Conservation (phyloP, 2,113 vertebrate species). For the Ibidorhyncha struthersii region DNA sequence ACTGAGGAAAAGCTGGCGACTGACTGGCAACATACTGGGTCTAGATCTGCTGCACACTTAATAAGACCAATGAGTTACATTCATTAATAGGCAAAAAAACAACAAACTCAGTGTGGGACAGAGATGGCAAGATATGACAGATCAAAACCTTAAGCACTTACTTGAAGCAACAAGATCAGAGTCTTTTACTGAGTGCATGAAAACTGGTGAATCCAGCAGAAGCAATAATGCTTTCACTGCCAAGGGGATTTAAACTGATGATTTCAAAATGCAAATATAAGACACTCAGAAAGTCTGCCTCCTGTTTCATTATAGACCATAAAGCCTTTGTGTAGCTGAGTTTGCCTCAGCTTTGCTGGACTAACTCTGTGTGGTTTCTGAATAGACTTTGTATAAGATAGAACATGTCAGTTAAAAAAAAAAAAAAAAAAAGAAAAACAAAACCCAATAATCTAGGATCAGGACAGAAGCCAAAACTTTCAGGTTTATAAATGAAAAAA, state of each 20-base stretch:
- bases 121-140: background rate
- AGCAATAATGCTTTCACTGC: background rate
- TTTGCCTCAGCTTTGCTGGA: background rate
- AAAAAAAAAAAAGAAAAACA: background rate
- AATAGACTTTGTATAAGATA: background rate
- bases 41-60: background rate
- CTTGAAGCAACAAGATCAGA: background rate
- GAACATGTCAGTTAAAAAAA: background rate
- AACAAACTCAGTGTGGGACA: background rate
- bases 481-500: background rate
- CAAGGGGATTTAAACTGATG: background rate
- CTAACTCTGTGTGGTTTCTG: background rate
- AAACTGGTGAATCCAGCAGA: background rate
- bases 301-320: background rate
- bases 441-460: background rate
- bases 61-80: background rate
- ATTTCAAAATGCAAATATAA: background rate
- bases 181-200: background rate
- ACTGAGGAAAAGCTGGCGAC: background rate
- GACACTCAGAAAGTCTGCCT: background rate
- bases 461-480: background rate
- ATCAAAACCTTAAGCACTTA: background rate
- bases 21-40: background rate
- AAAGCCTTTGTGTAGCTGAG: background rate
- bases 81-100: background rate